Conservation (phyloP, 2,888 invertebrate species). For the Eristalinus sepulchralis region DNA sequence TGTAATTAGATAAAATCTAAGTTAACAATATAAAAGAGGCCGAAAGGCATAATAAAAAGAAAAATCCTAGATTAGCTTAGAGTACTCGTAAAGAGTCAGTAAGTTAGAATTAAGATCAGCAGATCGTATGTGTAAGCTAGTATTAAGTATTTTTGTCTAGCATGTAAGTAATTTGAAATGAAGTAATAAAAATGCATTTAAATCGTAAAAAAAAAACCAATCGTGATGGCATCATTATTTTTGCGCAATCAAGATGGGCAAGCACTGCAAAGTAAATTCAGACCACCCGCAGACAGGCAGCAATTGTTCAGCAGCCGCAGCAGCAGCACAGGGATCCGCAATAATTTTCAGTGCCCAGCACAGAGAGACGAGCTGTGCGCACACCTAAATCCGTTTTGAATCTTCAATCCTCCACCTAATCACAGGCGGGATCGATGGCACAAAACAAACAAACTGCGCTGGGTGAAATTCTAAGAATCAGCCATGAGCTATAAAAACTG, state of each 20-base stretch:
- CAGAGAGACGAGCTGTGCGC: conserved; percentile 27
- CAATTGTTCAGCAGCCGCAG: conserved; percentile 38
- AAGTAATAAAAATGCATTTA: too few species aligned
- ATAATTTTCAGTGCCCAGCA: conserved; percentile 60
- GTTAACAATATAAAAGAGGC: too few species aligned
- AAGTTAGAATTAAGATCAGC: too few species aligned
- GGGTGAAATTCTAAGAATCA: conserved; percentile 58
- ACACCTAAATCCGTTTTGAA: conserved; percentile 51
- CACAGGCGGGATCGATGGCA: conserved; percentile 17
- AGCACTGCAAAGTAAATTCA: neutral
- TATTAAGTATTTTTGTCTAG: too few species aligned
- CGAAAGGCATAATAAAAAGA: too few species aligned
- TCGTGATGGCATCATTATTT: conserved; percentile 23
- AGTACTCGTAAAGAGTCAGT: too few species aligned
- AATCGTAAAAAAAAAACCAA: too few species aligned
- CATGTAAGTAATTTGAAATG: too few species aligned
- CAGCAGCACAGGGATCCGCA: conserved; percentile 58
- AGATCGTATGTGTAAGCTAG: too few species aligned
- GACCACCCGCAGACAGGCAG: conserved; percentile 60
- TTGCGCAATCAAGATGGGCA: conserved; percentile 46
- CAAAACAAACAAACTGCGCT: conserved; percentile 31
- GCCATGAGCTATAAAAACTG: conserved; percentile 60
- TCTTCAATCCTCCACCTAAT: neutral
- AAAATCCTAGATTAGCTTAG: too few species aligned
- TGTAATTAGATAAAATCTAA: too few species aligned